These are phyloP conservation scores for Mormyrus lacerda DNA, from an alignment of 2,113 vertebrate genomes.

Conservation along the genomic window DNA sequence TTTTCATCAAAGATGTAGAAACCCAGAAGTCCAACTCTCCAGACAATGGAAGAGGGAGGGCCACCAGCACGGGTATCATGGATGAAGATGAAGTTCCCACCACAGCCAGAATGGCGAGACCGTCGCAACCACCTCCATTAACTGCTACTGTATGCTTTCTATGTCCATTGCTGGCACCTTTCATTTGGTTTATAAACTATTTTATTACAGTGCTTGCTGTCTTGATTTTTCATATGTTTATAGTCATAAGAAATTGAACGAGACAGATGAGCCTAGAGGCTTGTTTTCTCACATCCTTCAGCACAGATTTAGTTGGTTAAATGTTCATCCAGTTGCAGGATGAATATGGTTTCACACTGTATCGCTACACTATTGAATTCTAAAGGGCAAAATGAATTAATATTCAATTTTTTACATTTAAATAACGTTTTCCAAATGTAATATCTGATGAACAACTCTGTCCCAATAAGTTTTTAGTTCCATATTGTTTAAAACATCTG, in stretches of 20 bases:
- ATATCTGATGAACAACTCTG: background rate
- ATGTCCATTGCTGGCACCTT: background rate
- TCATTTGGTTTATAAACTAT: background rate
- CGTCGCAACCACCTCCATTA: background rate
- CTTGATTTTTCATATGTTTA: background rate
- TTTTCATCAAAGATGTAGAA: background rate
- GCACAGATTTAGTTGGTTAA: background rate
- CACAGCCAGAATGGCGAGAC: background rate
- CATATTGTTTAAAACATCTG: too few species aligned
- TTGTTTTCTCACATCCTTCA: background rate
- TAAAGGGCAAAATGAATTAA: background rate
- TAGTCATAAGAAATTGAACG: background rate
- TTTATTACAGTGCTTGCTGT: background rate
- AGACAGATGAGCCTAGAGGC: background rate
- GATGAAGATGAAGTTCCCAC: background rate
- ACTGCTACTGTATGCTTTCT: background rate
- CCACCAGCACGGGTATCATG: background rate
- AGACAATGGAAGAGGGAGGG: background rate
- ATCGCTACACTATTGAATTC: background rate
- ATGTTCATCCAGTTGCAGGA: background rate
- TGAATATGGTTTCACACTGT: background rate
- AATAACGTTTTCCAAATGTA: background rate
- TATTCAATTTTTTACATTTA: background rate
- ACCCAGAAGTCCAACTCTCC: background rate
- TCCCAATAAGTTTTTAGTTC: too few species aligned